phyloP scores from a whole-genome alignment of 2,888 invertebrate genomes.

The Ceriagrion tenellum region DNA sequence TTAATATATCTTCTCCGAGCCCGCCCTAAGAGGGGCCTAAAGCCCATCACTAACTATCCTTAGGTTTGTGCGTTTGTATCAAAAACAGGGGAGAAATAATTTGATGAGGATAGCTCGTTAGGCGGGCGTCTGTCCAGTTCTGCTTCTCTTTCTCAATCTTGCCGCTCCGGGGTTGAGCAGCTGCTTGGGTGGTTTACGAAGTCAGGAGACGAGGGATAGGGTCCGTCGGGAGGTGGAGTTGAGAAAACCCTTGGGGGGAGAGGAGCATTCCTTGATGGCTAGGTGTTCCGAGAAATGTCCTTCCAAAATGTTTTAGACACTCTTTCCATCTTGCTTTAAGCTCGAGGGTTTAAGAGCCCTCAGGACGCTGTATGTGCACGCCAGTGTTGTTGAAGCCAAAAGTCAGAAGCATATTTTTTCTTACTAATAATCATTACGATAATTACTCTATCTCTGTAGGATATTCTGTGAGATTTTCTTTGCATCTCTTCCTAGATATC shows the following conservation, averaged over 20 bases:
- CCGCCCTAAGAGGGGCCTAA: not conserved
- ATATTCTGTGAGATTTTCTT: too few relatives aligned
- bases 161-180: not conserved
- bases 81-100: not conserved
- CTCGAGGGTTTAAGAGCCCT: not conserved
- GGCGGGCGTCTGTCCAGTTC: not conserved
- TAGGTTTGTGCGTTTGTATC: not conserved
- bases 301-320: not conserved
- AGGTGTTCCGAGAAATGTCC: conserved; percentile 14
- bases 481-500: too few relatives aligned
- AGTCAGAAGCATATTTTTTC: too few relatives aligned
- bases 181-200: not conserved
- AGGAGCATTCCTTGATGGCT: not conserved
- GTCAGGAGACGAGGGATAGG: not conserved
- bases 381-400: too few relatives aligned
- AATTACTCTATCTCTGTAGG: too few relatives aligned
- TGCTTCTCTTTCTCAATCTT: not conserved
- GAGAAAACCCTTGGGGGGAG: not conserved
- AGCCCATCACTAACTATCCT: not conserved
- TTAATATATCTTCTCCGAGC: not conserved
- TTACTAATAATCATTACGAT: too few relatives aligned
- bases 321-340: not conserved
- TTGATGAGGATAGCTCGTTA: not conserved
- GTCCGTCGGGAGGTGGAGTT: not conserved
- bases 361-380: not conserved